Evolutionary conservation across 2,113 vertebrate species (phyloP).

Genomic region (Actinemys pallida): DNA sequence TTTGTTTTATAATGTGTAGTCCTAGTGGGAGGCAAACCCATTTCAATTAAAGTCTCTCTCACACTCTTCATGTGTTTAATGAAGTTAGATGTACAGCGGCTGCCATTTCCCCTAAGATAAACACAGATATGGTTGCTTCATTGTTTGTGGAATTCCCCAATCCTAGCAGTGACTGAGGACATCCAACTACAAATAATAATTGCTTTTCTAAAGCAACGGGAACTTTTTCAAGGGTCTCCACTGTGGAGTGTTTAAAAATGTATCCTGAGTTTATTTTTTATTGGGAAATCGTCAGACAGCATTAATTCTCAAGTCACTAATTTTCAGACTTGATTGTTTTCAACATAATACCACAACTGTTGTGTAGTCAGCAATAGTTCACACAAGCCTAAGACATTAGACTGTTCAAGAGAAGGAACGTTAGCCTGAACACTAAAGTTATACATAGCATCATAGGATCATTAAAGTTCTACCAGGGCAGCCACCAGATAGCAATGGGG

Average conservation of each 20-base stretch:
- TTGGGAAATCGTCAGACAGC: neutral
- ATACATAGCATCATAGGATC: neutral
- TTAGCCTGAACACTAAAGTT: accelerated
- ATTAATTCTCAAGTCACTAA: neutral
- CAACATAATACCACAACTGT: neutral
- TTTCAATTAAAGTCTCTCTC: neutral
- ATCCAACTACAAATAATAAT: neutral
- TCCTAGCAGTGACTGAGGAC: neutral
- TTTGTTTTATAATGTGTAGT: neutral
- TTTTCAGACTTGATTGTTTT: neutral
- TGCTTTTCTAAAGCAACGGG: neutral
- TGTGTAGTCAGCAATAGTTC: neutral
- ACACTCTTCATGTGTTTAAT: neutral
- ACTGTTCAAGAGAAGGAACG: neutral
- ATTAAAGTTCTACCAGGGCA: neutral
- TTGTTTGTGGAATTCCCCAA: neutral
- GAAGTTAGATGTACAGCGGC: neutral
- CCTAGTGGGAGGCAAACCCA: neutral
- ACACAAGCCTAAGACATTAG: neutral
- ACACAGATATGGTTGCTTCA: neutral
- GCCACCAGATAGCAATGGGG: neutral
- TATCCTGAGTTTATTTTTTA: neutral
- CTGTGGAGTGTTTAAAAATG: neutral
- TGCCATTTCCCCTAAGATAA: neutral
- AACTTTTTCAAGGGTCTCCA: neutral